Percentiles rank a stretch among this genome's conserved stretches.
Evolutionary conservation across 1,140 invertebrate genomes (phyloP).

Genomic region (Drosophila nigromelanica): DNA sequence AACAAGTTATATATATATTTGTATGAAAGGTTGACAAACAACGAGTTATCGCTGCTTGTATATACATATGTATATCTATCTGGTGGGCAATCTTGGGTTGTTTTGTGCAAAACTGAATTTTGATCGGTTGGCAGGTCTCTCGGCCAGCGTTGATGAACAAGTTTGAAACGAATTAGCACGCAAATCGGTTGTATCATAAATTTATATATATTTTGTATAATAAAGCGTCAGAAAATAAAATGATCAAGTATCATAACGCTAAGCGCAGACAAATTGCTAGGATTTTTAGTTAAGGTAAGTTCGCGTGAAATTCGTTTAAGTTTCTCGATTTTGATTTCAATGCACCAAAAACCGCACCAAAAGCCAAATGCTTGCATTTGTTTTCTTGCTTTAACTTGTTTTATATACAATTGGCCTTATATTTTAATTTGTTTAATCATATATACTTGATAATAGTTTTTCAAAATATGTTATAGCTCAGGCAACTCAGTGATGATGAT

Average conservation of each 20-base stretch:
- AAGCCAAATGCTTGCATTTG: slow-evolving; percentile 50
- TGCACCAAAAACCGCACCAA: slow-evolving; percentile 72
- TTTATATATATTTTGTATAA: slow-evolving; percentile 36
- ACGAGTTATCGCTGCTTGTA: slow-evolving; percentile 15
- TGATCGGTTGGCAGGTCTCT: slow-evolving; percentile 43
- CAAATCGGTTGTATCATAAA: slow-evolving; percentile 51
- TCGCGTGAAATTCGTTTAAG: slow-evolving; percentile 57
- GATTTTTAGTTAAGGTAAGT: slow-evolving; percentile 75
- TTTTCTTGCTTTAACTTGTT: slow-evolving; percentile 5
- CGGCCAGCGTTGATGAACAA: slow-evolving; percentile 52
- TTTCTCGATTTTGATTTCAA: slow-evolving; percentile 42
- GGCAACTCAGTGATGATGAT: not conserved
- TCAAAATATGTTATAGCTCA: not conserved
- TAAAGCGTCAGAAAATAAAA: slow-evolving; percentile 20
- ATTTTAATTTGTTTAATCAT: slow-evolving; percentile 29
- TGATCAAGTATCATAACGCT: slow-evolving; percentile 47
- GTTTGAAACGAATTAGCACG: slow-evolving; percentile 69
- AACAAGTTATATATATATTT: slow-evolving; percentile 31
- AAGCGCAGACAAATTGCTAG: slow-evolving; percentile 63
- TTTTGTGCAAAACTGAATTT: slow-evolving; percentile 52
- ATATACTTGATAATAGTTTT: slow-evolving; percentile 5
- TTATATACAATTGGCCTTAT: not conserved
- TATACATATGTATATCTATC: not conserved
- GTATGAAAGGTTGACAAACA: slow-evolving; percentile 12
- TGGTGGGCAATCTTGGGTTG: slow-evolving; percentile 25